Evolutionary conservation across 1,140 invertebrate genomes (phyloP), one percentile per base, ranked within the genome.

Genomic region (Episyrphus balteatus): DNA sequence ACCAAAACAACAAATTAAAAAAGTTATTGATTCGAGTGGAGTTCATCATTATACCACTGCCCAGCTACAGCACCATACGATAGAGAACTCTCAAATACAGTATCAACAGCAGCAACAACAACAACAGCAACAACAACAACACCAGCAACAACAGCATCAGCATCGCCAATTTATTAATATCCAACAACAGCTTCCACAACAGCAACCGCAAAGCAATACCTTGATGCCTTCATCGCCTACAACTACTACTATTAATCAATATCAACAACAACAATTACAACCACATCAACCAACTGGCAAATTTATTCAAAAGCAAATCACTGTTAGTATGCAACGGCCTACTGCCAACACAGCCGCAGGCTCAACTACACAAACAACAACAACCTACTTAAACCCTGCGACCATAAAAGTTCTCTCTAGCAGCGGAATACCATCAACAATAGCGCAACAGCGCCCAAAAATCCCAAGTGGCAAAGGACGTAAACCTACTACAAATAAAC

Each of bases 401-500:
- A 34, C 38, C 7, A 61, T 64, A 30, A 66, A 68, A 46, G 69
- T 73, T 8, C 55, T 77, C 44, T 57, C 70, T 40, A 65, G 56
- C 70, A 71, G 48, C 62, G 60, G 59, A 15, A 51, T 67, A 19
- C 61, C 63, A n/a, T 59, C 61, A 13, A 66, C 61, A 50, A 57
- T 68, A 61, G 51, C 72, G 60, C 58, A 69, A 56, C 59, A 64
- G 61, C 58, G 62, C 42, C 56, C 53, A 32, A 60, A 67, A 52
- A 54, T 59, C 46, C 51, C 63, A 42, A 64, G 58, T 42, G 61
- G 55, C 36, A 68, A 69, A 47, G 56, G 72, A 1, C 68, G 71
- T 31, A 71, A 78, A 33, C 73, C 73, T 34, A 66, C 73, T 10
- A 63, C 71, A 19, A 80, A 75, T 38, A 86, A 85, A 68, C 79